Evolutionary conservation across 2,113 vertebrate species (phyloP).

Genomic region (Pseudonaja textilis): DNA sequence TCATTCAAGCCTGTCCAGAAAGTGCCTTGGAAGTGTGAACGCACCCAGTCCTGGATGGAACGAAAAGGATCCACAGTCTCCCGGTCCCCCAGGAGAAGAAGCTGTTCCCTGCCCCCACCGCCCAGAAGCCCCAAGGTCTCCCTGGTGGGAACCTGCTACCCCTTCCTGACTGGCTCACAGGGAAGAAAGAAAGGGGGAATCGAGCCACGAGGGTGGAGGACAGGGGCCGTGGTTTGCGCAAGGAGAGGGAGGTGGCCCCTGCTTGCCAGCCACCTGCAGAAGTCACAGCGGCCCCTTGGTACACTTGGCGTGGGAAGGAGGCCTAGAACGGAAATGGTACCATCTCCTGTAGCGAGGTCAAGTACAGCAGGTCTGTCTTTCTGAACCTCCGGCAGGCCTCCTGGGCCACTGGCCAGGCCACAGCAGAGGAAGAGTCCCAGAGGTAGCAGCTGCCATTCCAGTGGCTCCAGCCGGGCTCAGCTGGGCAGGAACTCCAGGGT

Average conservation of each 20-base stretch:
- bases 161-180: background rate
- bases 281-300: too few species aligned
- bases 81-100: background rate
- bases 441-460: slow-evolving; percentile 40
- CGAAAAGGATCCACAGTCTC: too few species aligned
- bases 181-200: background rate
- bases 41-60: slow-evolving; percentile 25
- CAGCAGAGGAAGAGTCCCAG: background rate
- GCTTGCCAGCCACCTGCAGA: too few species aligned
- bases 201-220: background rate
- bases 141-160: background rate
- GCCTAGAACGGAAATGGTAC: background rate
- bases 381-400: slow-evolving; percentile 19
- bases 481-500: slow-evolving; percentile 3
- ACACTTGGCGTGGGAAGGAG: background rate
- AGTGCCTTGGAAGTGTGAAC: slow-evolving; percentile 2
- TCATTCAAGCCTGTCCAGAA: slow-evolving; percentile 44
- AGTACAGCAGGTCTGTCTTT: slow-evolving; percentile 20
- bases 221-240: too few species aligned
- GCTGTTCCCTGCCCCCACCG: background rate
- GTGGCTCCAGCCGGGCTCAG: slow-evolving; percentile 5
- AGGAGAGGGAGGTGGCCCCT: background rate
- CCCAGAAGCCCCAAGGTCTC: background rate
- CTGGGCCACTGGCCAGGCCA: slow-evolving; percentile 10
- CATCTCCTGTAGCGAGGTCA: slow-evolving; percentile 13